Evolutionary conservation across 2,113 vertebrate species (phyloP).

Genomic region (Myrmecobius fasciatus): DNA sequence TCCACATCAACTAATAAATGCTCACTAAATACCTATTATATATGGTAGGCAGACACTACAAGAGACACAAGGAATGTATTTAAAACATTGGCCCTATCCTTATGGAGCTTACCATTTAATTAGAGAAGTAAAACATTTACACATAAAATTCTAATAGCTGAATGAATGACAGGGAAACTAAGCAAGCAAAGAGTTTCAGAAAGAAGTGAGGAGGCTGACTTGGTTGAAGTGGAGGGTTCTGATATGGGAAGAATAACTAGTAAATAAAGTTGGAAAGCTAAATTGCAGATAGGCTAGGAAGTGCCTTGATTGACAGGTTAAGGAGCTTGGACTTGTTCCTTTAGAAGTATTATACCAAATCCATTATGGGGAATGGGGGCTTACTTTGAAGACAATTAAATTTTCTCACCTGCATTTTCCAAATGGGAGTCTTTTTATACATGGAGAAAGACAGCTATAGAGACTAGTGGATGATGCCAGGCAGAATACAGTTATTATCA

Average conservation of each 20-base stretch:
- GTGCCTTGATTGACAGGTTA: not conserved
- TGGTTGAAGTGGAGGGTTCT: not conserved
- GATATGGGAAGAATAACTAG: not conserved
- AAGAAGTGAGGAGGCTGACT: not conserved
- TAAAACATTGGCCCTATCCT: not conserved
- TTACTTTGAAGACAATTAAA: not conserved
- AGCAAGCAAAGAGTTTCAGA: not conserved
- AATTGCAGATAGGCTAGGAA: not conserved
- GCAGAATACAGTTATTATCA: constrained; percentile 95
- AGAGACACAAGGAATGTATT: not conserved
- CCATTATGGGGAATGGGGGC: not conserved
- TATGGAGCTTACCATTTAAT: not conserved
- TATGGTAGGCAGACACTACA: not conserved
- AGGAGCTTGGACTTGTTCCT: not conserved
- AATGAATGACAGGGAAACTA: not conserved
- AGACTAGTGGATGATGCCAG: constrained; percentile 94
- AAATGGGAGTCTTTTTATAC: constrained; percentile 91
- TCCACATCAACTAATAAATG: not conserved
- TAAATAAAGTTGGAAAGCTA: not conserved
- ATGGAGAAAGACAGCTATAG: constrained; percentile 94
- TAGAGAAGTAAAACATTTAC: not conserved
- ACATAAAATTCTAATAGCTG: not conserved
- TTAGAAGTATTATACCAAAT: not conserved
- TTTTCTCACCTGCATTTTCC: constrained; percentile 92
- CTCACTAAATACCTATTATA: not conserved